Evolutionary conservation across 1,140 invertebrate genomes (phyloP), one percentile per base, ranked within the genome.

Genomic region (Zophobas morio): DNA sequence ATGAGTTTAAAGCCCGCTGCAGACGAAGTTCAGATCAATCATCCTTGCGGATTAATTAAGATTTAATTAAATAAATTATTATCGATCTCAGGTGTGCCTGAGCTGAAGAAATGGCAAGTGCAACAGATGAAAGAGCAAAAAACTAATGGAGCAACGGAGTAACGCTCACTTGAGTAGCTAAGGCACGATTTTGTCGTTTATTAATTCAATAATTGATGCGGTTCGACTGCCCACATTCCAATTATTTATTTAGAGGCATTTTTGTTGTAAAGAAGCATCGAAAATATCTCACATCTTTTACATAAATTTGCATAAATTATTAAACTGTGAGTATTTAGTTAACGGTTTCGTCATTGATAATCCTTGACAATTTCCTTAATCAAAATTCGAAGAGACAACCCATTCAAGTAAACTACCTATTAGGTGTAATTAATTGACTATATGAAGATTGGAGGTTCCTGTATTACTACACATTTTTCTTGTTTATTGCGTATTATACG

Each of bases 281-380:
- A 66, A 66, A 66, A 66, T 66, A 66, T 42, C 60, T 66, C 60
- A 66, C 39, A 66, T 47, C 37, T 66, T 51, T 66, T 66, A 66
- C 60, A 66, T 66, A 66, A 66, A 66, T 66, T 66, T 66, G 39
- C 60, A 66, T 66, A 32, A 3, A 66, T 66, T 66, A 42, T 42
- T n/a, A 5, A 66, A 42, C 39, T 42, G 60, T 4, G 37, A 66
- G 39, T 66, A 66, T 66, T 66, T 66, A 66, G 60, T 66, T 66
- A 66, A 66, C 60, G 39, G 60, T 66, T 60, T 66, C 60, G 20
- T 40, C 60, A 47, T 42, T 20, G 60, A 42, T 66, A 66, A 66
- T 66, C 60, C 60, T 66, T 37, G 40, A 66, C n/a, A 66, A 66
- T 66, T 66, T 66, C 40, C 60, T 66, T 66, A 66, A 66, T 66